A percentile compares a stretch with the other conserved stretches of the same genome.
These are phyloP conservation scores for Penaeus vannamei DNA, from an alignment of 1,140 invertebrate genomes.

Conservation along the genomic window DNA sequence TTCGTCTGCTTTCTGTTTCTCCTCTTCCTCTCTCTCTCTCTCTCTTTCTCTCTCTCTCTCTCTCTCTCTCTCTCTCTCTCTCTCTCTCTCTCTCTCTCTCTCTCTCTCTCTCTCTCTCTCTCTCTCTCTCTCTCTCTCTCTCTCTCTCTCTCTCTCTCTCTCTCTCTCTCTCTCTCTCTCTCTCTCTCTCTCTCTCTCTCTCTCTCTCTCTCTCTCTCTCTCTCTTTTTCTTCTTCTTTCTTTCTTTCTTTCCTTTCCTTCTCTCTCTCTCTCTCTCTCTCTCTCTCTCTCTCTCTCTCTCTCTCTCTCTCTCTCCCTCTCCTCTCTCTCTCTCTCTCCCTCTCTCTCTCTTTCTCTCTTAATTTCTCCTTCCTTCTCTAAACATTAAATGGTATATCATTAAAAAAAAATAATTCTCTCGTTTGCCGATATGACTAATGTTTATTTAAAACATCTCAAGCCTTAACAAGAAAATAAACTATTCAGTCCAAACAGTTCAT, in stretches of 20 bases:
- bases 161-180: slow-evolving; percentile 9
- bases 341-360: slow-evolving; percentile 11
- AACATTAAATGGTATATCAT: no score
- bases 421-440: no score
- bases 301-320: no score
- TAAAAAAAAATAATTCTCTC: no score
- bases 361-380: no score
- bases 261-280: not conserved
- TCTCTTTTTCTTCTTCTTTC: not conserved
- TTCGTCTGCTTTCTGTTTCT: not conserved
- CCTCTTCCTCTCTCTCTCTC: not conserved
- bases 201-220: not conserved
- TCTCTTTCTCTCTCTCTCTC: not conserved
- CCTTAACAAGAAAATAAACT: no score
- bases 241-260: not conserved
- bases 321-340: not conserved
- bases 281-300: not conserved
- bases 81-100: slow-evolving; percentile 1
- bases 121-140: slow-evolving; percentile 2
- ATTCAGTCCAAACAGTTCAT: no score
- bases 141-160: slow-evolving; percentile 10
- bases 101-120: no score
- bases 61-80: not conserved
- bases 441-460: no score
- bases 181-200: slow-evolving; percentile 10